phyloP scores from a whole-genome alignment of 2,888 invertebrate species.

The Lasiommata megera region DNA sequence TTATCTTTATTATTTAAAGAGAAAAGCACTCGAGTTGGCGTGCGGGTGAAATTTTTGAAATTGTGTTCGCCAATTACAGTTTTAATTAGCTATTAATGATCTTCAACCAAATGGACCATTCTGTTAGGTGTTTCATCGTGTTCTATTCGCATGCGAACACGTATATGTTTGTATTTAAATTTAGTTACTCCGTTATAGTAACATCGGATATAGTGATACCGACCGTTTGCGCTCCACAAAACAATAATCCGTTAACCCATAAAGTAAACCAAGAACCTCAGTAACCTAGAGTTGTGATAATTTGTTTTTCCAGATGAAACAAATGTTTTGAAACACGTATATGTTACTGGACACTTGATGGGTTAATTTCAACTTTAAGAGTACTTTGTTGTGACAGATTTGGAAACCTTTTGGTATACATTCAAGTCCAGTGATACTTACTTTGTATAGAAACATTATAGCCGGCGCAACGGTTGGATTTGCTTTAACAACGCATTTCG shows the following conservation, averaged over 20 bases:
- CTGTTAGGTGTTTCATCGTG: constrained; percentile 48
- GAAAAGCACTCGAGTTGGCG: constrained; percentile 51
- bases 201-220: constrained; percentile 7
- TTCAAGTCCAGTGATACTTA: constrained; percentile 28
- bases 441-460: too few relatives aligned
- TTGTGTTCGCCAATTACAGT: constrained; percentile 63
- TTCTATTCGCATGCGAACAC: constrained; percentile 32
- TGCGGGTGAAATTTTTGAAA: constrained; percentile 62
- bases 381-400: background rate
- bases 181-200: constrained; percentile 14
- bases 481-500: constrained; percentile 28
- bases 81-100: constrained; percentile 59
- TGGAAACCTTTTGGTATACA: background rate
- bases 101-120: constrained; percentile 48
- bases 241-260: too few relatives aligned
- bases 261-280: too few relatives aligned
- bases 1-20: constrained; percentile 47
- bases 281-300: too few relatives aligned
- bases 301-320: too few relatives aligned
- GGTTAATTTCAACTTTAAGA: too few relatives aligned
- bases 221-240: constrained; percentile 20
- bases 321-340: too few relatives aligned
- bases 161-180: constrained; percentile 21
- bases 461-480: constrained; percentile 16
- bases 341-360: too few relatives aligned